These are phyloP conservation scores for Drepanosiphum platanoidis DNA, from an alignment of 2,888 invertebrate genomes.

Conservation along the genomic window DNA sequence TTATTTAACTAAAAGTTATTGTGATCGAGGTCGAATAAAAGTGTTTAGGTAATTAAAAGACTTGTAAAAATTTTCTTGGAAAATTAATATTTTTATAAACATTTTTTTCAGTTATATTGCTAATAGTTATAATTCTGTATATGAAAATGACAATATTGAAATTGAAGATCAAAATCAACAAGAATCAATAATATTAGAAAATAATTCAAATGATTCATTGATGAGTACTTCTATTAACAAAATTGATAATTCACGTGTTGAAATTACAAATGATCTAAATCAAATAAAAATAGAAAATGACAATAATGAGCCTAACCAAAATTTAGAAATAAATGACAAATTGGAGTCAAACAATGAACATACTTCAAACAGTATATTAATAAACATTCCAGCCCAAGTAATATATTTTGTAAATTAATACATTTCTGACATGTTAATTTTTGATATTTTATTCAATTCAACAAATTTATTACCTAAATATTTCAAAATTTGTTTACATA, in stretches of 20 bases:
- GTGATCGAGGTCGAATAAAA: conserved; percentile 57
- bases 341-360: neutral
- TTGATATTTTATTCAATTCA: neutral
- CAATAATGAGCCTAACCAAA: neutral
- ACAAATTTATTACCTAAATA: neutral
- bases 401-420: neutral
- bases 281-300: neutral
- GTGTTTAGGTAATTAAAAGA: conserved; percentile 37
- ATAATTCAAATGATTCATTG: neutral
- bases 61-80: neutral
- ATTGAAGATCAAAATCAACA: neutral
- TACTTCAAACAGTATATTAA: neutral
- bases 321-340: neutral
- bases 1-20: conserved; percentile 46
- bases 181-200: neutral
- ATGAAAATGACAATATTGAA: conserved; percentile 22
- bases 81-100: neutral
- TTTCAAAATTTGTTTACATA: neutral
- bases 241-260: neutral
- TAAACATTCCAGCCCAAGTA: neutral
- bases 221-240: neutral
- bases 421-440: neutral
- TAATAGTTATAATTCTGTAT: conserved; percentile 16
- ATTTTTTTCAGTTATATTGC: conserved; percentile 47
- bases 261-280: neutral